Base-by-base conservation (phyloP, 2,888 invertebrate species). In the Criorhina ranunculi region DNA sequence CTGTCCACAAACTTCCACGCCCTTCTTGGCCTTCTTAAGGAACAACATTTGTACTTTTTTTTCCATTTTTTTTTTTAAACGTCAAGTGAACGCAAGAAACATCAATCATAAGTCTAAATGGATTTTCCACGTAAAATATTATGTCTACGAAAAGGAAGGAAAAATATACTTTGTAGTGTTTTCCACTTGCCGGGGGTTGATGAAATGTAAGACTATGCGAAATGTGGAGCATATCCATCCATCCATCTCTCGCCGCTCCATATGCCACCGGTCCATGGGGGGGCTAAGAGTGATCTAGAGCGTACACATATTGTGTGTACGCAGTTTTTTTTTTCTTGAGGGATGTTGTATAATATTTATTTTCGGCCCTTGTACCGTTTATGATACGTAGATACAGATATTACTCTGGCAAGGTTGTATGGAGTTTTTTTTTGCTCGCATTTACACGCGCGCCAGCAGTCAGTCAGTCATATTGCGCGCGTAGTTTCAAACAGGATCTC, bases 81-180 rank as follows among this genome's bases (percentile, higher is more conserved):
- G 64, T 70, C 70, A 80, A 66, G 70, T 57, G 57, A 85, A 51
- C 76, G 46, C 55, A 86, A 81, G 79, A 87, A 86, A 86, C 88
- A 88, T 88, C 88, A 88, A 88, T 88, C 88, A 88, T 87, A 86
- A 76, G 83, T 87, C 86, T 87, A 88, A 88, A 88, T 87, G 88
- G 88, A 79, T 87, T 88, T 87, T 87, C 86, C 86, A 87, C 88
- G 87, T 81, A 86, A 86, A 86, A 85, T 80, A 80, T 85, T 85
- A 80, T 76, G 75, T 79, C 80, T 76, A 76, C 64, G 44, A 31
- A 64, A 53, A 53, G 24, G 67, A 31, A 64, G 9, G 35, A 17
- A 17, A 69, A 42, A 44, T 70, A 66, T 75, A 76, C 75, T 76
- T 85, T 75, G 79, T 75, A 79, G 73, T 67, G 73, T 75, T 69